These are phyloP conservation scores for Drosophila neoperkinsi DNA, from an alignment of 2,888 invertebrate species.

Conservation along the genomic window DNA sequence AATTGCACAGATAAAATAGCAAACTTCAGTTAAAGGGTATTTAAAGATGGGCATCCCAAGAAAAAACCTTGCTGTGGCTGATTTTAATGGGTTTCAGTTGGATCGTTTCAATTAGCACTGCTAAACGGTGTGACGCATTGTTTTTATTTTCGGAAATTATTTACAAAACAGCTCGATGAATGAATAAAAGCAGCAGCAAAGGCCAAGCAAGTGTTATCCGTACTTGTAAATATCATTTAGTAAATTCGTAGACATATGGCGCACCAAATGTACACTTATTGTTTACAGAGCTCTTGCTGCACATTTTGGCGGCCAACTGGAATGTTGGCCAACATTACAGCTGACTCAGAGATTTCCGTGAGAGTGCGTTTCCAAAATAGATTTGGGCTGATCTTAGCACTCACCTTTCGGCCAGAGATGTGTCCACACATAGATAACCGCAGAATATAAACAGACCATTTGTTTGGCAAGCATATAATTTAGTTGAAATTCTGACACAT, in stretches of 20 bases:
- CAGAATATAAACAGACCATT: conserved; percentile 44
- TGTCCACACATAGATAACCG: conserved; percentile 38
- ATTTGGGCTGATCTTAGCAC: conserved; percentile 45
- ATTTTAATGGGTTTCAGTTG: conserved; percentile 51
- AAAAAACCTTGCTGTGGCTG: background rate
- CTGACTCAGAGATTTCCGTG: conserved; percentile 27
- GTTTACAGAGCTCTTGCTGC: conserved; percentile 54
- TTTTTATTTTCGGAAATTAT: conserved; percentile 70
- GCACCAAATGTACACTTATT: conserved; percentile 43
- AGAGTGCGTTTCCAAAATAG: conserved; percentile 44
- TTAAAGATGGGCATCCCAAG: background rate
- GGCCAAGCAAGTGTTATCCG: conserved; percentile 49
- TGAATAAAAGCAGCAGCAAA: conserved; percentile 25
- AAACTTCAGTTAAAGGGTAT: conserved; percentile 21
- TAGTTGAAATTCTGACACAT: conserved; percentile 42
- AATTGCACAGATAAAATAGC: background rate
- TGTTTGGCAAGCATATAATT: conserved; percentile 50
- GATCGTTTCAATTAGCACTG: conserved; percentile 67
- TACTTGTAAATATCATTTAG: conserved; percentile 62
- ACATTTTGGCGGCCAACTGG: conserved; percentile 38
- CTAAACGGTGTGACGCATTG: conserved; percentile 69
- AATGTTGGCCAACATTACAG: conserved; percentile 50
- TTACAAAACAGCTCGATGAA: conserved; percentile 45
- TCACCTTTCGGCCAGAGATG: conserved; percentile 48
- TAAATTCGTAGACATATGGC: conserved; percentile 60